phyloP scores from a whole-genome alignment of 2,797 vertebrate genomes.

The Liparis tanakae region DNA sequence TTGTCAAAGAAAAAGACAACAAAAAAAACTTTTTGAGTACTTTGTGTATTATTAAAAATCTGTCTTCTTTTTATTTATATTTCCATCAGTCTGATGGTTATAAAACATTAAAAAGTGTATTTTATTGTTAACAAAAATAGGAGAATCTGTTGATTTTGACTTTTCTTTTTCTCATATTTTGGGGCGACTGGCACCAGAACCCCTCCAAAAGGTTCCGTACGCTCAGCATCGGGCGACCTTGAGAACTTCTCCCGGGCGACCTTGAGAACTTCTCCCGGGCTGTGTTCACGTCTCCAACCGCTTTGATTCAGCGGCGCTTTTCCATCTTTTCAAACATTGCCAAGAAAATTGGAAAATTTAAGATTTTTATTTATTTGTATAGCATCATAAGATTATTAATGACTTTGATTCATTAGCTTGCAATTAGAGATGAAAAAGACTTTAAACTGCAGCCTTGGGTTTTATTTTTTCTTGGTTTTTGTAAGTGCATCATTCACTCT shows the following conservation, averaged over 20 bases:
- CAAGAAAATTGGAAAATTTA: constrained; percentile 55
- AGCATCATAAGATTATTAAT: constrained; percentile 53
- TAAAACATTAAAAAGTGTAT: constrained; percentile 25
- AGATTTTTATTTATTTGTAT: not conserved
- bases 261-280: constrained; percentile 48
- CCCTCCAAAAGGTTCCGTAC: no score
- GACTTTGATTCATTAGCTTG: constrained; percentile 71
- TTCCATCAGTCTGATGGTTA: not conserved
- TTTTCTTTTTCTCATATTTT: no score
- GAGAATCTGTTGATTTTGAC: constrained; percentile 8
- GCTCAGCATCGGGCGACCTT: no score
- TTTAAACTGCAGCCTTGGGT: constrained; percentile 60
- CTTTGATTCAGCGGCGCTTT: constrained; percentile 63
- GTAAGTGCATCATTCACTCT: constrained; percentile 63
- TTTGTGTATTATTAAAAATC: constrained; percentile 37
- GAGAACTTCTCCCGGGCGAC: no score
- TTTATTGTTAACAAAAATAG: constrained; percentile 7
- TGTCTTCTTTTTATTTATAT: not conserved
- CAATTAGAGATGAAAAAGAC: constrained; percentile 60
- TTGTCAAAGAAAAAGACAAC: constrained; percentile 67
- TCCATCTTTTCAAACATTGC: constrained; percentile 64
- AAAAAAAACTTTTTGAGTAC: constrained; percentile 48
- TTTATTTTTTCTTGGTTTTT: constrained; percentile 25
- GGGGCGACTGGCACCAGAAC: no score
- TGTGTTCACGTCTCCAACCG: constrained; percentile 52